phyloP scores from a whole-genome alignment of 2,797 vertebrate species.

The Sebastes minor region DNA sequence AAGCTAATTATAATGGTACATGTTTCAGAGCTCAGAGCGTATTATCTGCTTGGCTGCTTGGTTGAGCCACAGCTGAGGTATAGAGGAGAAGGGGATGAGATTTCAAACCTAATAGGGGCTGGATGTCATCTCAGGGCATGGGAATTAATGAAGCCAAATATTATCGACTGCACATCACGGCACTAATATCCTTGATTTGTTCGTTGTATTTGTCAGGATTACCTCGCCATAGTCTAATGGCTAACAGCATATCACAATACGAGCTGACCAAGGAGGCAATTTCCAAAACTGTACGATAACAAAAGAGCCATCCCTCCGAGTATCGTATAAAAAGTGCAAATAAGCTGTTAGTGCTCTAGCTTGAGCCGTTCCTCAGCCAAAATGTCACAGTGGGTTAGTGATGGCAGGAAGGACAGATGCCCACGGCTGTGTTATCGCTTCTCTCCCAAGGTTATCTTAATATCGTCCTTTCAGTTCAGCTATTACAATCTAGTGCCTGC shows the following conservation, averaged over 20 bases:
- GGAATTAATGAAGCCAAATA: slow-evolving; percentile 84
- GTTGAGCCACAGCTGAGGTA: slow-evolving; percentile 90
- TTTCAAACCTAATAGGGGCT: slow-evolving; percentile 79
- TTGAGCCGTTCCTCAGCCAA: slow-evolving; percentile 66
- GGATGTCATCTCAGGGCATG: slow-evolving; percentile 79
- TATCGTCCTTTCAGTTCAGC: slow-evolving; percentile 54
- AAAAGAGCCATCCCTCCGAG: slow-evolving; percentile 37
- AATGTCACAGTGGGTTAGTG: slow-evolving; percentile 80
- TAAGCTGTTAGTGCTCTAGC: slow-evolving; percentile 62
- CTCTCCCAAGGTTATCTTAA: slow-evolving; percentile 81
- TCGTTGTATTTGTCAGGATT: slow-evolving; percentile 73
- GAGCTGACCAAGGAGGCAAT: slow-evolving; percentile 30
- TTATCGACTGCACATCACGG: slow-evolving; percentile 76
- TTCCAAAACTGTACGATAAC: slow-evolving; percentile 31
- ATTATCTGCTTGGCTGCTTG: slow-evolving; percentile 98
- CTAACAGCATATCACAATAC: slow-evolving; percentile 53
- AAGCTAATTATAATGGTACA: slow-evolving; percentile 99
- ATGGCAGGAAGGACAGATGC: slow-evolving; percentile 68
- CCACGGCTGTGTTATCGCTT: slow-evolving; percentile 66
- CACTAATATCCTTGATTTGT: slow-evolving; percentile 77
- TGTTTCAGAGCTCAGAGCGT: slow-evolving; percentile 98
- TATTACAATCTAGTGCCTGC: slow-evolving; percentile 57
- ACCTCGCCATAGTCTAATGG: slow-evolving; percentile 46
- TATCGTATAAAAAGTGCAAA: slow-evolving; percentile 58
- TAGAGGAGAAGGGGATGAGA: slow-evolving; percentile 73